These are phyloP conservation scores for Bombyx huttoni DNA, from an alignment of 2,888 invertebrate species.

Conservation along the genomic window DNA sequence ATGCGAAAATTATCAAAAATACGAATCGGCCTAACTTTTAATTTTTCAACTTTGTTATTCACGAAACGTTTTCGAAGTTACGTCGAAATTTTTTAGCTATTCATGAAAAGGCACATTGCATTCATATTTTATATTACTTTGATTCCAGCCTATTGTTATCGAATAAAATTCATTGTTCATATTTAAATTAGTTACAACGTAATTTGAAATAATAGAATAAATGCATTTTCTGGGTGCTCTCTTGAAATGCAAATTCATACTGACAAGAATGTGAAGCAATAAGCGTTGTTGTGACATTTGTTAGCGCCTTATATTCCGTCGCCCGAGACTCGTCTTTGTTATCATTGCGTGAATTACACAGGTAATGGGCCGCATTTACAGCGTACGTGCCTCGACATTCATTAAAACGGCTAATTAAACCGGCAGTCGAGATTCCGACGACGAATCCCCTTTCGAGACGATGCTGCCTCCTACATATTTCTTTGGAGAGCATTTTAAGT, in stretches of 20 bases:
- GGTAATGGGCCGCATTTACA: conserved; percentile 62
- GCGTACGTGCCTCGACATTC: conserved; percentile 65
- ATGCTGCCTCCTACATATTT: conserved; percentile 33
- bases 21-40: conserved; percentile 6
- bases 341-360: conserved; percentile 61
- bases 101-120: conserved; percentile 2
- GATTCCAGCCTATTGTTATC: too few species aligned
- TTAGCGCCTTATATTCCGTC: conserved; percentile 11
- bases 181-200: too few species aligned
- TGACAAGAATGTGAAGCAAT: not conserved
- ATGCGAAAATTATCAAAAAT: not conserved
- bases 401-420: conserved; percentile 65
- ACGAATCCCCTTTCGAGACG: conserved; percentile 37
- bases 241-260: not conserved
- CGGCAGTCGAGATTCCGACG: conserved; percentile 44
- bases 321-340: conserved; percentile 30
- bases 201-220: too few species aligned
- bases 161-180: too few species aligned
- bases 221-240: too few species aligned
- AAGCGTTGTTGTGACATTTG: conserved; percentile 14
- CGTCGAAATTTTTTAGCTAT: not conserved
- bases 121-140: too few species aligned
- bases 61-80: conserved; percentile 10
- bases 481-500: conserved; percentile 33
- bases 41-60: conserved; percentile 16